Evolutionary conservation across 2,113 vertebrate species (phyloP).

Genomic region (Gadus chalcogrammus): DNA sequence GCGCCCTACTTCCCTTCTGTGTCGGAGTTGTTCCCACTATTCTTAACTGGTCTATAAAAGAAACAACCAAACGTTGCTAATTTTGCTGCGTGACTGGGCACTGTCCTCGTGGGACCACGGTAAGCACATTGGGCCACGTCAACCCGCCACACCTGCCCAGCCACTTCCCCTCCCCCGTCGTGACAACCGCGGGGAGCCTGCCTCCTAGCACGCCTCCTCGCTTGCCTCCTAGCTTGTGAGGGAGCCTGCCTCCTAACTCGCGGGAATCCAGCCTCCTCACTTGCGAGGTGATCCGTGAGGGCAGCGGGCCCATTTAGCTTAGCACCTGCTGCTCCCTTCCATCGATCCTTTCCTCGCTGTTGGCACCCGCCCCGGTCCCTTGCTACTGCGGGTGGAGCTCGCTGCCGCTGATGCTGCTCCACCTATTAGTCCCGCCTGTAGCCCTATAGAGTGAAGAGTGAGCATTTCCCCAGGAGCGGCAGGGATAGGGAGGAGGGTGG

Average conservation of each 20-base stretch:
- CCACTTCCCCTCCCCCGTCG: too few species aligned
- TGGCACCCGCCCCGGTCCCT: conserved; percentile 41
- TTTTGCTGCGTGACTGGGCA: conserved; percentile 18
- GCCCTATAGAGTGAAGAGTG: conserved; percentile 4
- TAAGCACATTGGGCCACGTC: background rate
- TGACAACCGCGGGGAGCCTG: too few species aligned
- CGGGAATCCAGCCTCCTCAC: background rate
- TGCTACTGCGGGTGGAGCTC: background rate
- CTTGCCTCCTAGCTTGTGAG: too few species aligned
- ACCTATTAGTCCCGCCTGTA: conserved; percentile 32
- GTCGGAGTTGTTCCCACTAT: background rate
- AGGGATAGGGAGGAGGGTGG: background rate
- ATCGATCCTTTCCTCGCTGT: conserved; percentile 51
- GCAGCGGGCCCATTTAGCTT: conserved; percentile 48
- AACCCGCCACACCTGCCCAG: background rate
- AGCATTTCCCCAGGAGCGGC: conserved; percentile 10
- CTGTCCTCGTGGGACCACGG: conserved; percentile 3
- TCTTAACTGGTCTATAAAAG: background rate
- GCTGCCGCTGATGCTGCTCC: background rate
- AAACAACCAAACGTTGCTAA: conserved; percentile 16
- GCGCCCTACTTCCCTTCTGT: background rate
- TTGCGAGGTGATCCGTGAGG: conserved; percentile 24
- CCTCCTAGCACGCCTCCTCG: too few species aligned
- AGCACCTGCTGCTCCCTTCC: conserved; percentile 47
- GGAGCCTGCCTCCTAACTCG: too few species aligned